Evolutionary conservation across 2,888 invertebrate genomes (phyloP).

Genomic region (Choreutis nemorana): DNA sequence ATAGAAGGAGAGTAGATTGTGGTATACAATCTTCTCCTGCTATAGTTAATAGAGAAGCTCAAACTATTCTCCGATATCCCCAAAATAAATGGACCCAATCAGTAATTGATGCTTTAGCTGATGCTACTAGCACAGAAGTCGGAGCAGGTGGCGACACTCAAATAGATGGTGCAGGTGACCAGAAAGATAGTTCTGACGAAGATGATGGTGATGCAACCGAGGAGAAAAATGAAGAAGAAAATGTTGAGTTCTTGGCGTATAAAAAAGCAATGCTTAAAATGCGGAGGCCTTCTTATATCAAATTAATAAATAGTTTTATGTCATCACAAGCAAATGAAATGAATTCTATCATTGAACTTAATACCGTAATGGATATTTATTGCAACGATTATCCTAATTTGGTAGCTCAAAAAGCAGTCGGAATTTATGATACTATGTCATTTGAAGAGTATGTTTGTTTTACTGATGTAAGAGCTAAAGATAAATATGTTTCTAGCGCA

Average conservation of each 20-base stretch:
- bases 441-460: constrained; percentile 69
- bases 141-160: constrained; percentile 36
- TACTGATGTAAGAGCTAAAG: constrained; percentile 71
- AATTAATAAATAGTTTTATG: constrained; percentile 36
- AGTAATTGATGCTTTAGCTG: constrained; percentile 39
- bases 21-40: constrained; percentile 66
- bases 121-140: constrained; percentile 18
- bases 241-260: constrained; percentile 32
- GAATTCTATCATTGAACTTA: constrained; percentile 43
- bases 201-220: constrained; percentile 19
- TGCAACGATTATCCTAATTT: constrained; percentile 68
- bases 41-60: constrained; percentile 56
- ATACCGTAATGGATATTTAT: constrained; percentile 68
- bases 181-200: constrained; percentile 24
- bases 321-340: constrained; percentile 26
- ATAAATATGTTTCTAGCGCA: constrained; percentile 71
- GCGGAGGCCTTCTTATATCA: constrained; percentile 44
- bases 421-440: constrained; percentile 34
- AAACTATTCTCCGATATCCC: constrained; percentile 74
- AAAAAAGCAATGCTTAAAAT: constrained; percentile 32
- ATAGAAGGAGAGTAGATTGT: constrained; percentile 63
- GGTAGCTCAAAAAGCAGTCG: constrained; percentile 31
- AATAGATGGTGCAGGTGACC: constrained; percentile 10
- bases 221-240: constrained; percentile 29
- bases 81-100: constrained; percentile 76